Percentiles rank a stretch among this genome's conserved stretches.
Conservation (phyloP, 2,113 vertebrate species). For the Bos taurus region ARS-UCD2.0 NC_037348.1:43915001-43915500, state of each 20-base stretch:
- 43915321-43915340: slow-evolving; percentile 62
- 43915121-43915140: background rate
- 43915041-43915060: background rate
- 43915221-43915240: background rate
- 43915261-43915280: slow-evolving; percentile 67
- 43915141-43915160: background rate
- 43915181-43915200: slow-evolving; percentile 7
- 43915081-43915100: background rate
- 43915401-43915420: slow-evolving; percentile 28
- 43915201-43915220: slow-evolving; percentile 37
- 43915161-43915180: background rate
- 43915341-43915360: slow-evolving; percentile 62
- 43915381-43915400: slow-evolving; percentile 55
- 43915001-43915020: background rate
- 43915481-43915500: slow-evolving; percentile 55
- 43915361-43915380: slow-evolving; percentile 57
- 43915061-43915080: background rate
- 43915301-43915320: slow-evolving; percentile 71
- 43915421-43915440: background rate
- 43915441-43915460: background rate
- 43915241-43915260: slow-evolving; percentile 40
- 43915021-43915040: background rate
- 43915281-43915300: slow-evolving; percentile 72
- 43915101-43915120: background rate
- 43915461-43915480: slow-evolving; percentile 59